Base-by-base conservation (phyloP, 2,113 vertebrate genomes). In the Otus sunia region DNA sequence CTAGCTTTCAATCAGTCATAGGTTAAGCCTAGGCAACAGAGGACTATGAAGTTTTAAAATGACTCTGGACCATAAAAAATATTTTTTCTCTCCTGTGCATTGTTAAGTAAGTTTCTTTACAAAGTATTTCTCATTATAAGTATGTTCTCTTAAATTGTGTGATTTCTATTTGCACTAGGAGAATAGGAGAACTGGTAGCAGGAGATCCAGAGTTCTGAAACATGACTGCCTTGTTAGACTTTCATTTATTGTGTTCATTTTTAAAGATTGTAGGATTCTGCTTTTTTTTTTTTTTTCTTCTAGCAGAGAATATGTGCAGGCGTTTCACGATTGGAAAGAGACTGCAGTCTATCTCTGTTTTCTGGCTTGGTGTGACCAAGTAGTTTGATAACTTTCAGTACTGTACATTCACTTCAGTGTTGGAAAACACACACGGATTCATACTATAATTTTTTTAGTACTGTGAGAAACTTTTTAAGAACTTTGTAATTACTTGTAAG, bases 261-360 rank as follows among this genome's bases (percentile, higher is more conserved):
- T 59, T 39, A 64, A 79, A 79, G 20, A 36, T 34, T 77, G 22
- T 14, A 29, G 18, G 37, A 21, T 62, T 60, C 7, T 68, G 17
- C 1, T 21, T n/a, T 58, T 71, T 20, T 43, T 37, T 34, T 72
- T 53, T 21, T 37, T 50, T 60, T 25, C 41, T 39, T 30, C 29
- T 41, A 59, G n/a, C 39, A 84, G 52, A 39, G 16, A 67, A 22
- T 74, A 50, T 25, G 15, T 68, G 12, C 26, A 47, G 43, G 39
- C 66, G 14, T 55, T 77, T 41, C 4, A n/a, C 39, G 30, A 56
- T 52, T 72, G 41, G 43, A 39, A 60, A 36, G 82, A 74, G 29
- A 26, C 9, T 78, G 49, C 2, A 1, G 4, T 56, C 17, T 50
- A 0, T 77, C 23, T 32, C 2, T 27, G 0, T 76, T 52, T 83